These are phyloP conservation scores for Myotis davidii DNA, from an alignment of 2,113 vertebrate species.

Conservation along the genomic window DNA sequence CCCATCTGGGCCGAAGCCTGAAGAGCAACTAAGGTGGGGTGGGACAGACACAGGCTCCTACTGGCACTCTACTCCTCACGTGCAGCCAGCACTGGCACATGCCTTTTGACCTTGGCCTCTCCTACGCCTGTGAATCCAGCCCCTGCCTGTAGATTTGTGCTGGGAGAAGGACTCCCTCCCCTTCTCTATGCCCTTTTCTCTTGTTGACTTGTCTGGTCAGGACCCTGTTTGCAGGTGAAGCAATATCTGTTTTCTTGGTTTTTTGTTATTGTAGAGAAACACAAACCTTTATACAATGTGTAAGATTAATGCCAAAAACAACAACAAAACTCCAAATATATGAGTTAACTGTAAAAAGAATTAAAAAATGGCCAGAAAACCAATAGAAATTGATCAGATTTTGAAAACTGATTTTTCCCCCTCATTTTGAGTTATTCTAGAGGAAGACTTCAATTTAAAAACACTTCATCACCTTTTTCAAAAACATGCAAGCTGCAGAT, in stretches of 20 bases:
- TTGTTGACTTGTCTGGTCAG: slow-evolving; percentile 53
- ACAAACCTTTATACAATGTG: slow-evolving; percentile 81
- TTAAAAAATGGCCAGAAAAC: slow-evolving; percentile 27
- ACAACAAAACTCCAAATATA: background rate
- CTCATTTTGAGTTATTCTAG: background rate
- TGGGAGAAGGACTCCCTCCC: slow-evolving; percentile 73
- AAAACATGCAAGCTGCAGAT: background rate
- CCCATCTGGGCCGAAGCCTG: background rate
- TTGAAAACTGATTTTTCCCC: background rate
- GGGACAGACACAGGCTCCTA: background rate
- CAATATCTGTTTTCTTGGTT: slow-evolving; percentile 84
- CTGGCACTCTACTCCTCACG: background rate
- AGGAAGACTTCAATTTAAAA: background rate
- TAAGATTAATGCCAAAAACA: background rate
- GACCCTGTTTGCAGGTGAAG: slow-evolving; percentile 84
- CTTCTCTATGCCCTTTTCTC: background rate
- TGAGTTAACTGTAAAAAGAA: background rate
- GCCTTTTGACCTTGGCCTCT: slow-evolving; percentile 58
- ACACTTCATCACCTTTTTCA: background rate
- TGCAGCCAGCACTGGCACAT: slow-evolving; percentile 76
- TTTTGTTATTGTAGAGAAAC: slow-evolving; percentile 86
- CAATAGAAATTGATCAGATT: background rate
- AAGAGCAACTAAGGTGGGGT: background rate
- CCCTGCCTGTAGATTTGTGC: slow-evolving; percentile 76
- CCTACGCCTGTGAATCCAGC: slow-evolving; percentile 58